Percentiles rank a stretch among this genome's conserved stretches.
Evolutionary conservation across 2,888 invertebrate species (phyloP).

Genomic region (Dicyrtomina minuta): DNA sequence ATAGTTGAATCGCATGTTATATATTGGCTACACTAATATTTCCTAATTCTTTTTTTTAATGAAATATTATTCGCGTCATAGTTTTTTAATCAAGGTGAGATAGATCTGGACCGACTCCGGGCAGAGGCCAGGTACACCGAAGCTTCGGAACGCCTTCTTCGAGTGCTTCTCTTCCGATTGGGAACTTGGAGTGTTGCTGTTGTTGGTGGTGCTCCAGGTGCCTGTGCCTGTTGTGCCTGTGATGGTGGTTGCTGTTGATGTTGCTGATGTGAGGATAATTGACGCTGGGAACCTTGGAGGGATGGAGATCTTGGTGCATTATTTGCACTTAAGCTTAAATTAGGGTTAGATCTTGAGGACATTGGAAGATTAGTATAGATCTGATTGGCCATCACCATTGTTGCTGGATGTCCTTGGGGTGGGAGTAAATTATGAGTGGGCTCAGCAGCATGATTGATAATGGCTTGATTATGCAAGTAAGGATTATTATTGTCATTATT

Average conservation of each 20-base stretch:
- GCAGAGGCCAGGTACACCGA: conserved; percentile 21
- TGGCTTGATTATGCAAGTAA: background rate
- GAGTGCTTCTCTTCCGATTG: conserved; percentile 4
- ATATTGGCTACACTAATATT: too few relatives aligned
- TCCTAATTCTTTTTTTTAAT: too few relatives aligned
- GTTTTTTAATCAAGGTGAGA: conserved; percentile 16
- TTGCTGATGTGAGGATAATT: background rate
- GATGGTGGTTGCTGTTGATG: background rate
- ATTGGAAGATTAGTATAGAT: background rate
- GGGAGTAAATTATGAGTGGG: too few relatives aligned
- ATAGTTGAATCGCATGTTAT: too few relatives aligned
- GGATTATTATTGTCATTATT: conserved; percentile 4
- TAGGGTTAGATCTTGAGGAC: conserved; percentile 25
- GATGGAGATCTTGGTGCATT: too few relatives aligned
- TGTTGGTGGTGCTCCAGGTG: too few relatives aligned
- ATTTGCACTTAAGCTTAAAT: background rate
- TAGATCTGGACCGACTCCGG: conserved; percentile 9
- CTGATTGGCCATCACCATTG: too few relatives aligned
- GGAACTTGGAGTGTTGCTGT: background rate
- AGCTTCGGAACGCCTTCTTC: conserved; percentile 11
- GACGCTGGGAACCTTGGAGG: background rate
- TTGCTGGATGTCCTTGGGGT: too few relatives aligned
- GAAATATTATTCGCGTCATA: too few relatives aligned
- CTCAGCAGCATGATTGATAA: too few relatives aligned
- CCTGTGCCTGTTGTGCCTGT: too few relatives aligned